Evolutionary conservation across 2,797 vertebrate genomes (phyloP).

Genomic region (Salarias fasciatus): DNA sequence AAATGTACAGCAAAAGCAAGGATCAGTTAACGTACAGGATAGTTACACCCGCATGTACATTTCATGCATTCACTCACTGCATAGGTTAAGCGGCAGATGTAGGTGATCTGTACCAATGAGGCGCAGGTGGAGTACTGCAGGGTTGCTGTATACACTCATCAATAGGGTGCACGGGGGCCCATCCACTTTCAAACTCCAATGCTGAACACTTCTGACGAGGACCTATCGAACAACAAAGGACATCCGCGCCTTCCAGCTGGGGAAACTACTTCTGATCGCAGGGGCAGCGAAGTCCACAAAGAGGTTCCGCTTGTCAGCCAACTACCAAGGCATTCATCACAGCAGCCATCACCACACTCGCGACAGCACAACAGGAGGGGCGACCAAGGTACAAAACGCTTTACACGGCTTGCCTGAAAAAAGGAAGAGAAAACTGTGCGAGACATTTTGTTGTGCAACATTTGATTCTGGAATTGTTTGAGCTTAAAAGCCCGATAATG

Average conservation of each 20-base stretch:
- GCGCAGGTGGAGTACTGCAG: conserved; percentile 51
- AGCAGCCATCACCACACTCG: conserved; percentile 81
- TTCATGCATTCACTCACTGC: conserved; percentile 82
- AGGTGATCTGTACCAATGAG: conserved; percentile 69
- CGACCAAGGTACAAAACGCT: conserved; percentile 72
- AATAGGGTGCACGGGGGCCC: conserved; percentile 64
- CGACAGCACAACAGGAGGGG: conserved; percentile 71
- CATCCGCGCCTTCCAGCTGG: conserved; percentile 65
- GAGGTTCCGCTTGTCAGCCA: conserved; percentile 74
- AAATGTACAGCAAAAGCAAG: conserved; percentile 27
- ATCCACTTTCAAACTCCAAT: conserved; percentile 74
- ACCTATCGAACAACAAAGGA: conserved; percentile 79
- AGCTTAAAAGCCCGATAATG: conserved; percentile 20
- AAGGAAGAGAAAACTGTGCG: conserved; percentile 84
- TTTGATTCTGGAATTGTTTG: background rate
- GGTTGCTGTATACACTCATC: conserved; percentile 54
- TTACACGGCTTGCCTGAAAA: conserved; percentile 84
- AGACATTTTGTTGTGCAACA: conserved; percentile 78
- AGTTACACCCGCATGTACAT: conserved; percentile 78
- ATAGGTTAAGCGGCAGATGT: conserved; percentile 72
- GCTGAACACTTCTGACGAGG: conserved; percentile 67
- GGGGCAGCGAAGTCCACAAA: conserved; percentile 68
- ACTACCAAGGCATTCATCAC: conserved; percentile 81
- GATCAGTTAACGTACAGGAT: conserved; percentile 63
- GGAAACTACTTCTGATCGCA: conserved; percentile 76